Percentiles rank a stretch among this genome's conserved stretches.
These are phyloP conservation scores for Podarcis raffonei DNA, from an alignment of 2,113 vertebrate species.

Conservation along the genomic window DNA sequence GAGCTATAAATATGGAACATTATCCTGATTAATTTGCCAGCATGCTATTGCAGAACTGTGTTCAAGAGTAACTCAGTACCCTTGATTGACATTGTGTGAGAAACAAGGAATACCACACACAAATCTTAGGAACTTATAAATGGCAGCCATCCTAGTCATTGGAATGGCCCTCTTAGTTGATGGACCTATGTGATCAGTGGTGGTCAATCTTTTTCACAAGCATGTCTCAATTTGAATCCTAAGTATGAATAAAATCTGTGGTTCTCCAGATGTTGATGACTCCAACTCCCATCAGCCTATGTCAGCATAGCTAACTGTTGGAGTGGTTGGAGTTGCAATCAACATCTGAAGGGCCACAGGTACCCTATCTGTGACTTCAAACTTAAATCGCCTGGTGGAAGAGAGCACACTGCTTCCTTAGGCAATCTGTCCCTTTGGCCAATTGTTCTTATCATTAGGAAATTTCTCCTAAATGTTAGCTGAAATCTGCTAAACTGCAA, in stretches of 20 bases:
- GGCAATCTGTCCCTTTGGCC: too few species aligned
- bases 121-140: not conserved
- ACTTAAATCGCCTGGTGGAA: too few species aligned
- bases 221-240: not conserved
- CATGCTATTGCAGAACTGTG: not conserved
- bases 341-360: too few species aligned
- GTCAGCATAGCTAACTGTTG: too few species aligned
- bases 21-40: conserved; percentile 29
- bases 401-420: too few species aligned
- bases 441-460: too few species aligned
- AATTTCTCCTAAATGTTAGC: too few species aligned
- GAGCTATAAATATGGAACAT: conserved; percentile 38
- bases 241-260: not conserved
- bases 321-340: too few species aligned
- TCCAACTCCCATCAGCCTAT: too few species aligned
- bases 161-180: not conserved
- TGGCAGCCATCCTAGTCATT: not conserved
- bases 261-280: too few species aligned
- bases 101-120: not conserved
- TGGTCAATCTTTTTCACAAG: not conserved
- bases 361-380: too few species aligned
- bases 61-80: conserved; percentile 16
- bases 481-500: too few species aligned
- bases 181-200: not conserved
- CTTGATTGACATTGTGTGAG: conserved; percentile 1